Evolutionary conservation across 2,888 invertebrate species (phyloP).

Genomic region (Timandra comae): DNA sequence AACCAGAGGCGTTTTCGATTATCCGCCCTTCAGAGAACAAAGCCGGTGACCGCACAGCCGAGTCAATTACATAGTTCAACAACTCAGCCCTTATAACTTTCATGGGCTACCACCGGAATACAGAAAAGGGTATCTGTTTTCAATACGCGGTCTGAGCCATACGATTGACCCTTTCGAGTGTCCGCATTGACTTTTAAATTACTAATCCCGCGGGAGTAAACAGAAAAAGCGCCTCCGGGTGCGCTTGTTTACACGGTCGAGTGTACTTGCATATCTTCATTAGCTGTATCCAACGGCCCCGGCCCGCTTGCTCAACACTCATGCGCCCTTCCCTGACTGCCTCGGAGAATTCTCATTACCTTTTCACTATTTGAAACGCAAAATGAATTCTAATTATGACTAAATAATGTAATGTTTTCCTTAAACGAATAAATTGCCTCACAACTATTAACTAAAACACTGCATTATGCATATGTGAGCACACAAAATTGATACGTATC

Average conservation of each 20-base stretch:
- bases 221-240: constrained; percentile 59
- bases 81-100: constrained; percentile 77
- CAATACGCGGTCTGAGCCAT: constrained; percentile 65
- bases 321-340: constrained; percentile 20
- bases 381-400: constrained; percentile 35
- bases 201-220: constrained; percentile 73
- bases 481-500: constrained; percentile 50
- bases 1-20: constrained; percentile 76
- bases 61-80: constrained; percentile 78
- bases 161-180: constrained; percentile 76
- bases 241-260: constrained; percentile 67
- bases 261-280: constrained; percentile 73
- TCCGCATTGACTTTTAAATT: constrained; percentile 78
- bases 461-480: constrained; percentile 41
- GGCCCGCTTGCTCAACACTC: constrained; percentile 64
- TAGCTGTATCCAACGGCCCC: constrained; percentile 40
- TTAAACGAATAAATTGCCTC: constrained; percentile 28
- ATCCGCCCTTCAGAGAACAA: constrained; percentile 71
- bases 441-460: constrained; percentile 35
- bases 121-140: constrained; percentile 76
- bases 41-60: constrained; percentile 72
- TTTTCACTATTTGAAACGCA: constrained; percentile 33
- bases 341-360: constrained; percentile 36
- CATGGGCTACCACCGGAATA: constrained; percentile 72
- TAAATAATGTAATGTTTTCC: constrained; percentile 23